Evolutionary conservation across 2,113 vertebrate genomes (phyloP), one percentile per base, ranked within the genome.

Genomic region (Pygoscelis adeliae): DNA sequence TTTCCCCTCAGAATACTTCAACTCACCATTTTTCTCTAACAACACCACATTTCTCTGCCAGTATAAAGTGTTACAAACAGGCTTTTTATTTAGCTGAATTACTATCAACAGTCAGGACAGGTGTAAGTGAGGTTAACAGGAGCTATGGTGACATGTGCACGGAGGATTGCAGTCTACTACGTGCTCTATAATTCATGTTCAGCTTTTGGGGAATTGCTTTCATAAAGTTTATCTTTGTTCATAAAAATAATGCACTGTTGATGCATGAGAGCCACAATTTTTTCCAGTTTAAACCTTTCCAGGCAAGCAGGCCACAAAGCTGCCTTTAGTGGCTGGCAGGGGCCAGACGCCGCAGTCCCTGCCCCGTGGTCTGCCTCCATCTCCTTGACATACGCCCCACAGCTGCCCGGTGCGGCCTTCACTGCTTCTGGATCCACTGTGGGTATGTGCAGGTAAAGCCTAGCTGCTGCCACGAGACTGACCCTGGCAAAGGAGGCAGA

Each of bases 71-170:
- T 56, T 96, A 73, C 23, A 78, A 83, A 79, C 44, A 69, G 50
- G 38, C 16, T 62, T 91, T 56, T 91, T 81, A 42, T 80, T 77
- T 80, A 85, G 49, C 65, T 90, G 52, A 88, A 63, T 92, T 90
- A 14, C 47, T 89, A 49, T 76, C 7, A 70, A 79, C 42, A 87
- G 20, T 49, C 73, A 70, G 84, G 52, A 72, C 42, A 91, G 88
- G 52, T 66, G 15, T 85, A 50, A 91, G 23, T 40, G 74, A 83
- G 72, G 50, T 83, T 91, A 93, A 92, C 36, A 53, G 69, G 26
- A 86, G 29, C 78, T 65, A 36, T 1, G 1, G 38, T 86, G 61
- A 40, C 46, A 40, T 4, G 13, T 25, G 47, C 29, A 40, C 8
- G 27, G 42, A 72, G 30, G 42, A 70, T 30, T 89, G 30, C 27